phyloP scores from a whole-genome alignment of 2,888 invertebrate genomes.

The Shargacucullia verbasci region DNA sequence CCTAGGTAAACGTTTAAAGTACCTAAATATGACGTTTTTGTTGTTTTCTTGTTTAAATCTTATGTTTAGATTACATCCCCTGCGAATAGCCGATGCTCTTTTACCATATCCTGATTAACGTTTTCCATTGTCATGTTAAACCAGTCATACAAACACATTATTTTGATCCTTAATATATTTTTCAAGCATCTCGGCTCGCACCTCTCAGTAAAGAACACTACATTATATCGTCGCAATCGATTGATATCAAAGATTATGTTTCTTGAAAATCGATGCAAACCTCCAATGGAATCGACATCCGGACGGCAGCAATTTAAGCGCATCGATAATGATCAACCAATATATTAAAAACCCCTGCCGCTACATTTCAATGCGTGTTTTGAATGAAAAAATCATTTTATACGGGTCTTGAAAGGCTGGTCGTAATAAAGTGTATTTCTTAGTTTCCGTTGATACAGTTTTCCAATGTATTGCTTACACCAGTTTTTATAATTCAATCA shows the following conservation, averaged over 20 bases:
- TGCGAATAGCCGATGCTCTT: too few species aligned
- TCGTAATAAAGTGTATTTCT: constrained; percentile 43
- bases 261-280: constrained; percentile 50
- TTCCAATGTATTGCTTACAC: constrained; percentile 46
- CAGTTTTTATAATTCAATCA: constrained; percentile 56
- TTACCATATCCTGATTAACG: too few species aligned
- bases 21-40: too few species aligned
- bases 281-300: constrained; percentile 51
- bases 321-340: constrained; percentile 51
- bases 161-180: too few species aligned
- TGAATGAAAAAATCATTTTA: constrained; percentile 34
- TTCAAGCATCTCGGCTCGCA: neutral
- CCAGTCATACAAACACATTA: too few species aligned
- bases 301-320: constrained; percentile 50
- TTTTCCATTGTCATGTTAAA: too few species aligned
- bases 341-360: constrained; percentile 13
- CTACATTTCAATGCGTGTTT: constrained; percentile 14
- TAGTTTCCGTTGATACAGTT: constrained; percentile 53
- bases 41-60: too few species aligned
- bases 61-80: too few species aligned
- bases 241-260: constrained; percentile 52
- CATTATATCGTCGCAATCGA: constrained; percentile 47
- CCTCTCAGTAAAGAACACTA: constrained; percentile 39
- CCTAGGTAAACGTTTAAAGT: constrained; percentile 15
- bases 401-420: constrained; percentile 40